Percentiles rank a stretch among this genome's conserved stretches.
Evolutionary conservation across 2,797 vertebrate species (phyloP).

Genomic region (Anas bernieri): DNA sequence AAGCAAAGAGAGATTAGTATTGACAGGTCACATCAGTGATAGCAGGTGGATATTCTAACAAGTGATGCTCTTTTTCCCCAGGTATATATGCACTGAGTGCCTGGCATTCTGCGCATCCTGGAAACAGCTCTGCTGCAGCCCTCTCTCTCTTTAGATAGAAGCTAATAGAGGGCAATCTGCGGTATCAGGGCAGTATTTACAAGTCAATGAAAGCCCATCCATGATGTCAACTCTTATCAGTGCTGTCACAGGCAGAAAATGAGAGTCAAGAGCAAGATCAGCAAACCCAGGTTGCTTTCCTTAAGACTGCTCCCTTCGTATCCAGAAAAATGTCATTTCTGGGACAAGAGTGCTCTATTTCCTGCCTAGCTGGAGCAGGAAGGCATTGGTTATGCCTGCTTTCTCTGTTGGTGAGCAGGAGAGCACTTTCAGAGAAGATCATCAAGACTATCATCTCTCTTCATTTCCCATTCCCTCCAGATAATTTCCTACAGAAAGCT

Average conservation of each 20-base stretch:
- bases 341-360: background rate
- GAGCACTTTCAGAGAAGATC: background rate
- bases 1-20: background rate
- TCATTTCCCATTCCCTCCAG: background rate
- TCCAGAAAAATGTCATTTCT: background rate
- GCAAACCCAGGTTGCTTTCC: background rate
- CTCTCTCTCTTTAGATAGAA: background rate
- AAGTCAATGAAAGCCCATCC: background rate
- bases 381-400: background rate
- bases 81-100: background rate
- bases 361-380: background rate
- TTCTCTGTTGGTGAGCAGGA: too few species aligned
- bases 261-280: rapidly evolving
- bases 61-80: background rate
- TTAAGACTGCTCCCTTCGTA: background rate
- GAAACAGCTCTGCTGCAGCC: background rate
- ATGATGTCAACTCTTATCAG: background rate
- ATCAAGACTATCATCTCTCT: background rate
- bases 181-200: background rate
- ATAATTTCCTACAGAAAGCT: background rate
- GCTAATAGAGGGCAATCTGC: background rate
- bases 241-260: background rate
- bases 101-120: background rate
- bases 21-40: background rate
- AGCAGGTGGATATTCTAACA: background rate